These are phyloP conservation scores for Ptiloglossa arizonensis DNA, from an alignment of 1,140 invertebrate species.

Conservation along the genomic window DNA sequence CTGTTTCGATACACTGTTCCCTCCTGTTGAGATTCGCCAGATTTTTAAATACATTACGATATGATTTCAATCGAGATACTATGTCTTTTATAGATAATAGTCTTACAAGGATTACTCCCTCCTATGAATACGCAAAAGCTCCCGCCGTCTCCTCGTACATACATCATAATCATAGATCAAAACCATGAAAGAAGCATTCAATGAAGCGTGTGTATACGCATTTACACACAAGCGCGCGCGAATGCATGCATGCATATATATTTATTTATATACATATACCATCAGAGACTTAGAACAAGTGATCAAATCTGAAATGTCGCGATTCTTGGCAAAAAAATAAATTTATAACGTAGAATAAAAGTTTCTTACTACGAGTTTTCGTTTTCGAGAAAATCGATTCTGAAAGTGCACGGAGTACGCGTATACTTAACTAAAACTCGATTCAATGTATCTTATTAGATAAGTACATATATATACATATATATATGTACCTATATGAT, in stretches of 20 bases:
- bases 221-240: not conserved
- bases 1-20: conserved; percentile 1
- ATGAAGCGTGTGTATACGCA: not conserved
- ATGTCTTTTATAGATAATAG: conserved; percentile 4
- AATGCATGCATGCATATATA: conserved; percentile 7
- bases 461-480: too few species aligned
- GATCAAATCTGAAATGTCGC: not conserved
- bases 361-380: too few species aligned
- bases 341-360: not conserved
- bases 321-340: not conserved
- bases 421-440: too few species aligned
- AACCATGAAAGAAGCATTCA: not conserved
- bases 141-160: conserved; percentile 19
- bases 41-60: conserved; percentile 17
- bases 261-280: conserved; percentile 8
- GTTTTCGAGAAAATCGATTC: not conserved
- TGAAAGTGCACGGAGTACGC: not conserved
- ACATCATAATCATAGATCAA: not conserved
- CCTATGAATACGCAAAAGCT: conserved; percentile 36
- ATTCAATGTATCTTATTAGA: too few species aligned
- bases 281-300: not conserved
- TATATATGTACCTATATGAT: too few species aligned
- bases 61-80: conserved; percentile 11
- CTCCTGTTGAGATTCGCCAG: conserved; percentile 30
- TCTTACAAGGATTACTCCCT: conserved; percentile 16